A percentile compares a stretch with the other conserved stretches of the same genome.
Evolutionary conservation across 2,888 invertebrate genomes (phyloP).

Genomic region (Caenorhabditis sinica): DNA sequence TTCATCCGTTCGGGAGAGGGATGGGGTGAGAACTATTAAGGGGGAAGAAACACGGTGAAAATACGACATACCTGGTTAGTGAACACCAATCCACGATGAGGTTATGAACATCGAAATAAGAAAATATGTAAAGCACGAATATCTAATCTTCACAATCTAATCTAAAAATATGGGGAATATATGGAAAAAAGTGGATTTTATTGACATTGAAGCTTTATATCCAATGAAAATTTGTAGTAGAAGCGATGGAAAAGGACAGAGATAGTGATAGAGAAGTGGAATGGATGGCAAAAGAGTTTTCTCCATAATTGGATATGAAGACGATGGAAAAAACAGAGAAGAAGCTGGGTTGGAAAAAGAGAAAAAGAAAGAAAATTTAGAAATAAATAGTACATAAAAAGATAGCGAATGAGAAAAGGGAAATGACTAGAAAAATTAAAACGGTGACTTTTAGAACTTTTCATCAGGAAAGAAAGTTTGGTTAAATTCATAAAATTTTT

Average conservation of each 20-base stretch:
- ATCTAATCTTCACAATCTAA: slow-evolving; percentile 33
- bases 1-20: neutral
- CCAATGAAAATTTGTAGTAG: neutral
- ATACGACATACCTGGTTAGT: slow-evolving; percentile 60
- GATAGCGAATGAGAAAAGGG: neutral
- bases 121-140: slow-evolving; percentile 20
- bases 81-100: slow-evolving; percentile 46
- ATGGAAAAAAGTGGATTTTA: slow-evolving; percentile 17
- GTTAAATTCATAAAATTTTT: neutral
- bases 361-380: neutral
- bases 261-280: slow-evolving; percentile 36
- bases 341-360: slow-evolving; percentile 2
- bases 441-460: slow-evolving; percentile 6
- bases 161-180: neutral
- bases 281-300: slow-evolving; percentile 44
- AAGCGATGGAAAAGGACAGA: slow-evolving; percentile 21
- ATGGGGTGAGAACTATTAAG: slow-evolving; percentile 14
- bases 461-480: slow-evolving; percentile 43
- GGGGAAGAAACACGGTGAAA: slow-evolving; percentile 23
- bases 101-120: slow-evolving; percentile 25
- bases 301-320: slow-evolving; percentile 35
- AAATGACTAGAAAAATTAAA: slow-evolving; percentile 17
- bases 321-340: neutral
- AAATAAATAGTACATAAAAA: slow-evolving; percentile 56
- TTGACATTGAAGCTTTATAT: slow-evolving; percentile 1